Percentiles rank a stretch among this genome's conserved stretches.
phyloP scores from a whole-genome alignment of 2,888 invertebrate genomes.

The Theretra japonica region DNA sequence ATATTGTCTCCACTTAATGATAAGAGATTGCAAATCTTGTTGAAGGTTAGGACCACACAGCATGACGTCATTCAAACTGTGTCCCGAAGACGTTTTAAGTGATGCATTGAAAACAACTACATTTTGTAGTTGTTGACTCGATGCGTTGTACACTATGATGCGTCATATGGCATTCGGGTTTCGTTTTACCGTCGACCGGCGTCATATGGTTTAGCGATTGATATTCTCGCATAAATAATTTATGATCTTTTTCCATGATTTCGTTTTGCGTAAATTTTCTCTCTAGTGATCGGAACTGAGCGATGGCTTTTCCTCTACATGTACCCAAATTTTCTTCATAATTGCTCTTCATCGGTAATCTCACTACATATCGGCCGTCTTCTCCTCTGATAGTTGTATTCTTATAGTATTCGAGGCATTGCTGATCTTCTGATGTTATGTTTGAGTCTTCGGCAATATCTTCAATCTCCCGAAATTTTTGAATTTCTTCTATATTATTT shows the following conservation, averaged over 20 bases:
- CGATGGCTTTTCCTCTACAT: background rate
- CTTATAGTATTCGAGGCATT: no score
- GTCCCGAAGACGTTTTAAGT: background rate
- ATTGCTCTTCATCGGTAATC: no score
- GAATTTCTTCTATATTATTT: background rate
- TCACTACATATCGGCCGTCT: no score
- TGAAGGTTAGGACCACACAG: background rate
- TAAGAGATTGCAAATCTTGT: constrained; percentile 27
- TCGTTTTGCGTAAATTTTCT: background rate
- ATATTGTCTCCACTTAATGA: constrained; percentile 33
- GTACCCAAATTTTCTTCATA: no score
- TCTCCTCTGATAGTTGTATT: no score
- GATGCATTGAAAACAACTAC: background rate
- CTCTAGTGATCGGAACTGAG: background rate
- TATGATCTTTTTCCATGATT: background rate
- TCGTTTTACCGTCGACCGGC: background rate
- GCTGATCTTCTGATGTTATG: no score
- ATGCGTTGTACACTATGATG: background rate
- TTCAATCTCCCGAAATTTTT: constrained; percentile 1
- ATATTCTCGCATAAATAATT: constrained; percentile 7
- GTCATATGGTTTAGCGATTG: background rate
- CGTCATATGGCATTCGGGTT: background rate
- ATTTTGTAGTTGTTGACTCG: background rate
- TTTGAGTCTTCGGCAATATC: background rate
- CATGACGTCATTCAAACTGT: constrained; percentile 25